Evolutionary conservation across 2,888 invertebrate genomes (phyloP).

Genomic region (Aspidiotus destructor): DNA sequence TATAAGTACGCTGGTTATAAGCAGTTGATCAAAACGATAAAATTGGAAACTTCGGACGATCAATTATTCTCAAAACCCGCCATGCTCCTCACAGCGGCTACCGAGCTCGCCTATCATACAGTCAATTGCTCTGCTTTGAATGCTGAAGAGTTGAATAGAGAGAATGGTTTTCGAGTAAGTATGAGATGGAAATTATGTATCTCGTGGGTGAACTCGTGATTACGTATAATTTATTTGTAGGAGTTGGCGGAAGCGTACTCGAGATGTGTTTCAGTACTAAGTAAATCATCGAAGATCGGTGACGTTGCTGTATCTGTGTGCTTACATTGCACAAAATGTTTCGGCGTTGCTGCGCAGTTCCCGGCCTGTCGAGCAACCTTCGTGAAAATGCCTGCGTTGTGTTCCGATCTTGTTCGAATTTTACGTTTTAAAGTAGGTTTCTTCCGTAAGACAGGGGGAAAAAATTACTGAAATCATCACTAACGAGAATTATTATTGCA

Average conservation of each 20-base stretch:
- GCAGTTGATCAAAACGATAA: slow-evolving; percentile 89
- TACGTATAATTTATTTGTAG: slow-evolving; percentile 40
- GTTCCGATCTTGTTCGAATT: slow-evolving; percentile 75
- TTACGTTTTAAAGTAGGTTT: slow-evolving; percentile 66
- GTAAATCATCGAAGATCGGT: slow-evolving; percentile 60
- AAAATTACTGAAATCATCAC: neutral
- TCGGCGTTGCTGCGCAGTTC: slow-evolving; percentile 92
- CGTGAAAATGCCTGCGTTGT: slow-evolving; percentile 75
- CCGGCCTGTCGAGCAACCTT: slow-evolving; percentile 78
- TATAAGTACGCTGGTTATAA: slow-evolving; percentile 99
- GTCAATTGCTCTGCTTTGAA: slow-evolving; percentile 93
- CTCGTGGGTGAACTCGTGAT: neutral
- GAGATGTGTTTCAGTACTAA: slow-evolving; percentile 85
- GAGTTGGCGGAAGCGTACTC: slow-evolving; percentile 81
- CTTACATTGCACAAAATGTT: slow-evolving; percentile 73
- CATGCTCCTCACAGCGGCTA: slow-evolving; percentile 79
- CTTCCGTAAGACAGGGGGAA: neutral
- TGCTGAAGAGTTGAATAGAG: slow-evolving; percentile 91
- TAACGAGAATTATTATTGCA: slow-evolving; percentile 42
- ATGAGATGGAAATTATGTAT: neutral
- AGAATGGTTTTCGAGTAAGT: slow-evolving; percentile 74
- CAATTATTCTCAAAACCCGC: slow-evolving; percentile 77
- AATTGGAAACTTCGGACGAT: slow-evolving; percentile 85
- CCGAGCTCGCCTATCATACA: slow-evolving; percentile 91
- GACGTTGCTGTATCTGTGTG: slow-evolving; percentile 86